These are phyloP conservation scores for Pygoscelis adeliae DNA, from an alignment of 2,113 vertebrate genomes.

Conservation along the genomic window DNA sequence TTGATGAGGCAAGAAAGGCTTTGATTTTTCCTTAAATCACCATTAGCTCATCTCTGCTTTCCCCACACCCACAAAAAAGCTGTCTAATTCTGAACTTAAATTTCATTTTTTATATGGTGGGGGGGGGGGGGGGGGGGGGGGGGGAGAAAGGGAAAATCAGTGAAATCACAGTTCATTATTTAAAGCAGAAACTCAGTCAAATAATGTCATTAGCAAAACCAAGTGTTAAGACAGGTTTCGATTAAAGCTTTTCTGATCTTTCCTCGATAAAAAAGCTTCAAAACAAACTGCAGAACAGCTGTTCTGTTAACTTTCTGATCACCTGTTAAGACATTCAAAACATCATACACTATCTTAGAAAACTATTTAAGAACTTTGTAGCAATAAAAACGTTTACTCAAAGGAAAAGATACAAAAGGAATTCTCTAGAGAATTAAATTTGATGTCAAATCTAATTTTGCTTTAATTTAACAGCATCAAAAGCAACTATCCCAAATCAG, in stretches of 20 bases:
- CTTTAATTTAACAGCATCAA: neutral
- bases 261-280: neutral
- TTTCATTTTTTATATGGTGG: neutral
- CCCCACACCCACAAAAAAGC: slow-evolving; percentile 33
- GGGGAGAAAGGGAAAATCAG: rapidly evolving
- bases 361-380: neutral
- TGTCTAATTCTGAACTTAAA: neutral
- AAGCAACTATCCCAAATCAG: neutral
- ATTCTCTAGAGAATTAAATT: neutral
- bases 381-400: neutral
- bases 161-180: neutral
- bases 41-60: slow-evolving; percentile 12
- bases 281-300: neutral
- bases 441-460: neutral
- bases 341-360: neutral
- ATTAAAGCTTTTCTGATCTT: neutral
- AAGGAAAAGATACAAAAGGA: neutral
- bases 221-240: neutral
- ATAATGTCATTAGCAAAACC: neutral
- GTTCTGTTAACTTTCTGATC: neutral
- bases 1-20: neutral
- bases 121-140: no score
- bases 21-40: neutral
- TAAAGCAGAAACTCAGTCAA: neutral
- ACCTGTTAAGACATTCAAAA: neutral